Evolutionary conservation across 2,113 vertebrate genomes (phyloP), one percentile per base, ranked within the genome.

Genomic region (Eclectus roratus): DNA sequence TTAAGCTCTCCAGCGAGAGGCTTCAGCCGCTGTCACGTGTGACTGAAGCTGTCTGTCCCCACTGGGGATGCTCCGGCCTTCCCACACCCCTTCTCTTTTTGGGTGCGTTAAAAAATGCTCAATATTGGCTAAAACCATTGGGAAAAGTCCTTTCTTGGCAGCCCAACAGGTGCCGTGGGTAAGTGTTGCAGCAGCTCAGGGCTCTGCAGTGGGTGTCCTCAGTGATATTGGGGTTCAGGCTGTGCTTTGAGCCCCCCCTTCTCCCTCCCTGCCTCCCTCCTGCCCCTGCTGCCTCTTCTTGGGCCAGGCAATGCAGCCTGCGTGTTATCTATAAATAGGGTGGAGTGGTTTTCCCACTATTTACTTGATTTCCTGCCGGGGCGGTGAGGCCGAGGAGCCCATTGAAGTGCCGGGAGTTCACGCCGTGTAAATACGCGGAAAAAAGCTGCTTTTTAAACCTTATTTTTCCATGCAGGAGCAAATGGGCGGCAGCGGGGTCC

Each of bases 331-430:
- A 81, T 87, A 91, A 93, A 81, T 84, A 89, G 94, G 92, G 94
- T 93, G 92, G 93, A 86, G 96, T 88, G 77, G 31, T 81, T 94
- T 96, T 96, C 94, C 95, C 93, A 83, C 64, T 95, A 88, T 96
- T 97, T 88, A 86, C 88, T 91, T 80, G 90, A 94, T 92, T 96
- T 96, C 94, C 95, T 97, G 94, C 94, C 64, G 70, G 80, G 94
- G 89, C 19, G 2, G 73, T 72, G 78, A 89, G 93, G 84, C 88
- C 17, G 64, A 90, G 94, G 91, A 85, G 73, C 55, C 96, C 80
- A 69, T 78, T 96, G 96, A 94, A 90, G 90, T 47, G 64, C 82
- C 0, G 25, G 91, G 64, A 96, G 93, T 87, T 96, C 92, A 76
- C 0, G 20, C 77, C 46, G 0, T 96, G 92, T 86, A 84, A 96